phyloP scores from a whole-genome alignment of 2,113 vertebrate species.

The Ciconia stormi region DNA sequence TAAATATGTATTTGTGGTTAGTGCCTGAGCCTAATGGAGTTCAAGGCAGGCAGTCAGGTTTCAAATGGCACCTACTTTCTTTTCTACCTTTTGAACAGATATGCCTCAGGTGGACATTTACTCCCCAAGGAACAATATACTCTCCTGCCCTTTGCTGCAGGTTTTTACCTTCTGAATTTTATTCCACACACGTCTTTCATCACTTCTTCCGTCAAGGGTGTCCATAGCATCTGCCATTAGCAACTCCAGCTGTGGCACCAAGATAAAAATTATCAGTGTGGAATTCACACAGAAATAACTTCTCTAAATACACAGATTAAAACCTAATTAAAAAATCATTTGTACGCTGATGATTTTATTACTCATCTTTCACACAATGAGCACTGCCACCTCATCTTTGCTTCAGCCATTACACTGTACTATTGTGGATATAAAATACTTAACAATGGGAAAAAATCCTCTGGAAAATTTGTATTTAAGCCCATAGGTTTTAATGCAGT shows the following conservation, averaged over 20 bases:
- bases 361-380: slow-evolving; percentile 79
- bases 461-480: slow-evolving; percentile 60
- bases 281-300: slow-evolving; percentile 83
- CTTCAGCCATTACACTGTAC: slow-evolving; percentile 62
- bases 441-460: slow-evolving; percentile 57
- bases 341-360: slow-evolving; percentile 87
- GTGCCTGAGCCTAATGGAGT: not conserved
- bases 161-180: slow-evolving; percentile 79
- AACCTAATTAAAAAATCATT: slow-evolving; percentile 92
- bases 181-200: slow-evolving; percentile 79
- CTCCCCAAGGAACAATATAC: slow-evolving; percentile 8
- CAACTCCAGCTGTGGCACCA: slow-evolving; percentile 81
- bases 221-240: slow-evolving; percentile 86
- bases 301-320: slow-evolving; percentile 87
- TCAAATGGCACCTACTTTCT: not conserved
- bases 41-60: not conserved
- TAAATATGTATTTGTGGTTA: not conserved
- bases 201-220: slow-evolving; percentile 80
- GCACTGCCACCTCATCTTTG: slow-evolving; percentile 61
- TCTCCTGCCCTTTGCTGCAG: slow-evolving; percentile 21
- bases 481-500: slow-evolving; percentile 60
- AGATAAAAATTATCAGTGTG: slow-evolving; percentile 86
- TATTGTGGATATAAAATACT: slow-evolving; percentile 63
- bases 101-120: slow-evolving; percentile 23
- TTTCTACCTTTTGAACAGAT: slow-evolving; percentile 26